phyloP scores from a whole-genome alignment of 2,888 invertebrate species.

The Chaetogeoica ovagalla region DNA sequence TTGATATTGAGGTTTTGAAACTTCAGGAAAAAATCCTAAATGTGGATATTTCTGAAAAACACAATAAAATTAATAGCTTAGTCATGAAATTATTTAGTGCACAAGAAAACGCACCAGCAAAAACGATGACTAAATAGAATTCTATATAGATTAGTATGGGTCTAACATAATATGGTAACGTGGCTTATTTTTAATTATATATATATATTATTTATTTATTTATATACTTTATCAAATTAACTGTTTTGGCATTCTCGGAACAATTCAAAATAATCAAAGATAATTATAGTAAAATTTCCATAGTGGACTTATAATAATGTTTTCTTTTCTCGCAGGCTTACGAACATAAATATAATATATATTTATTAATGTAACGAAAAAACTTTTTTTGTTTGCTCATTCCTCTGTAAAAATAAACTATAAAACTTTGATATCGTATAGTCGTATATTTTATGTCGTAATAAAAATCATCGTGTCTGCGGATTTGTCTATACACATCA shows the following conservation, averaged over 20 bases:
- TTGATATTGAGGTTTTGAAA: too few species aligned
- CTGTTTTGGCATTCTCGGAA: not conserved
- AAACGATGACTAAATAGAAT: too few species aligned
- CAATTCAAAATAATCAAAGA: conserved; percentile 5
- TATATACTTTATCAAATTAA: not conserved
- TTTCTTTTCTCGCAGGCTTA: not conserved
- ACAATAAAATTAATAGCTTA: too few species aligned
- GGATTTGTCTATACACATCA: too few species aligned
- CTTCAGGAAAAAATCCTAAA: too few species aligned
- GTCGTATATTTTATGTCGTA: not conserved
- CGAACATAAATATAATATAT: not conserved
- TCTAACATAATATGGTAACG: too few species aligned
- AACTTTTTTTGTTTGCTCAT: not conserved
- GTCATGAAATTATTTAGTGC: too few species aligned
- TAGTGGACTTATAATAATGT: not conserved
- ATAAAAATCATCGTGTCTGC: not conserved
- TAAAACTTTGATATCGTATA: not conserved
- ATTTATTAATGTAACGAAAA: not conserved
- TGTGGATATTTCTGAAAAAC: too few species aligned
- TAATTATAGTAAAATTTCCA: not conserved
- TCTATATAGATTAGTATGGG: too few species aligned
- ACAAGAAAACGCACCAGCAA: too few species aligned
- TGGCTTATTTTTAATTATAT: too few species aligned
- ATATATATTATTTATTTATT: conserved; percentile 1
- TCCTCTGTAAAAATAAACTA: not conserved